A percentile compares a stretch with the other conserved stretches of the same genome.
phyloP scores from a whole-genome alignment of 37 sponge, comb jelly and placozoan genomes.

The Cladorhizidae sp. region DNA sequence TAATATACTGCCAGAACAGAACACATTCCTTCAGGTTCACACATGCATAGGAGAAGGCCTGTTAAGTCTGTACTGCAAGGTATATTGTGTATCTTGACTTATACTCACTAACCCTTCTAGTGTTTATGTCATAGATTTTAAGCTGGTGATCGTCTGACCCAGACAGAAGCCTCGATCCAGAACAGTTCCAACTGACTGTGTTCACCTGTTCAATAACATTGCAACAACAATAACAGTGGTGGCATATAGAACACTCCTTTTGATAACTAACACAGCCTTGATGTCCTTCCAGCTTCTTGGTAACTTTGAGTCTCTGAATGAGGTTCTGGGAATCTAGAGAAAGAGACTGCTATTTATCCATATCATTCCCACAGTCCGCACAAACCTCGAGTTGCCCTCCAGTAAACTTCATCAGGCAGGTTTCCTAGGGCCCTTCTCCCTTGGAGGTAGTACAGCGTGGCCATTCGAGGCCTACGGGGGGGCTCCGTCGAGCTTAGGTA shows the following conservation, averaged over 20 bases:
- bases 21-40: no score
- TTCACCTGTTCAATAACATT: conserved; percentile 78
- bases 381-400: conserved; percentile 33
- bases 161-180: conserved; percentile 68
- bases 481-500: no score
- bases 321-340: conserved; percentile 38
- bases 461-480: no score
- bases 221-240: not conserved
- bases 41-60: no score
- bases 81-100: no score
- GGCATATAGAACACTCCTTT: not conserved
- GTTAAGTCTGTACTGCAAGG: no score
- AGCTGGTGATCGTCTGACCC: conserved; percentile 89
- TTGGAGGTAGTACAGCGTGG: conserved; percentile 15
- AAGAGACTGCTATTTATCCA: not conserved
- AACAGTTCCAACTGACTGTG: conserved; percentile 76
- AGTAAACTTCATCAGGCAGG: conserved; percentile 3
- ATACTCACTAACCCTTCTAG: conserved; percentile 20
- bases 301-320: conserved; percentile 34
- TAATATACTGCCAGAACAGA: no score
- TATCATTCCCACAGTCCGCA: not conserved
- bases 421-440: conserved; percentile 21
- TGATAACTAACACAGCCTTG: conserved; percentile 66
- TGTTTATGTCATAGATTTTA: conserved; percentile 61
- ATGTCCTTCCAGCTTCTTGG: conserved; percentile 48